Evolutionary conservation across 2,113 vertebrate genomes (phyloP), one percentile per base, ranked within the genome.

Genomic region (Dunckerocampus dactyliophorus): DNA sequence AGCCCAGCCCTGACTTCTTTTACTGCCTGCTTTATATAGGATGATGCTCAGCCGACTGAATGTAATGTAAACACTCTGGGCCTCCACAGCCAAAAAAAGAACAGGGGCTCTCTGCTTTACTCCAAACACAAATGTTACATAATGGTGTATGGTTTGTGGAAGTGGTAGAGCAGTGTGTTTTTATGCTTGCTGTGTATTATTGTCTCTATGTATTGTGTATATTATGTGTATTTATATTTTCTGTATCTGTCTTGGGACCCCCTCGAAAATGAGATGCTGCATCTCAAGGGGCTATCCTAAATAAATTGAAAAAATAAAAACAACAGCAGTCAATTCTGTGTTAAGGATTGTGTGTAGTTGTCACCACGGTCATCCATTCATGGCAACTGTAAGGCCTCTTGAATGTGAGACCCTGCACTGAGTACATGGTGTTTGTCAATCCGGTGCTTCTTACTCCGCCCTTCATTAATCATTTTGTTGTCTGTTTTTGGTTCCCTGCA

Each of bases 11-110:
- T 19, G 16, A 48, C 43, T 56, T 60, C 61, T 64, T 83, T 84
- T 82, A 87, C 82, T 79, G 81, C 73, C 73, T 69, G 14, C 57
- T 50, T 49, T 46, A 68, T 67, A 67, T 76, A 59, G 8, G 63
- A 45, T 54, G 63, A 77, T 67, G 76, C 64, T 71, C 54, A 17
- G 45, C 75, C 66, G 76, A 62, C 74, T 80, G 59, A 66, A 57
- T 81, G 59, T 67, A 79, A 79, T 79, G 73, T 86, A 86, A 88
- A 84, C 81, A 87, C 54, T 56, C 57, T 55, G 65, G 69, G 65
- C 69, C 77, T 56, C 54, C 48, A 4, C 45, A 74, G 79, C 85
- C 73, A 81, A 80, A 85, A 85, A 79, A 73, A 82, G 79, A 85
- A 76, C 75, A 73, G 72, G 68, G 69, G 47, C 62, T 61, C 63